Conservation (phyloP, 2,797 vertebrate genomes). For the Cetoscarus ocellatus region DNA sequence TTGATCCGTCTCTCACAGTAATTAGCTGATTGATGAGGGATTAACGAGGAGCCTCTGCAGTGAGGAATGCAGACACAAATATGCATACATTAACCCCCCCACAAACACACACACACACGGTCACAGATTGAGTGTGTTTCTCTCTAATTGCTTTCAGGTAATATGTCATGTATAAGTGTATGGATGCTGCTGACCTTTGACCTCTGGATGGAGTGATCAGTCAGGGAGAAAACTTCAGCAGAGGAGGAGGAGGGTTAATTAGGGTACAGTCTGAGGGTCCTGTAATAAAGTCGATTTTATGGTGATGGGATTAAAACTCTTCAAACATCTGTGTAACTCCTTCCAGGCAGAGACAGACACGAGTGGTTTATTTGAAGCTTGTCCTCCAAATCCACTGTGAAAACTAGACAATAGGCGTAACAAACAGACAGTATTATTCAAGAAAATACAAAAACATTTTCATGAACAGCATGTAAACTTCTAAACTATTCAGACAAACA, state of each 20-base stretch:
- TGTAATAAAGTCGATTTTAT: too few species aligned
- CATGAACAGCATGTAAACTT: too few species aligned
- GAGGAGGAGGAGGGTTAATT: background rate
- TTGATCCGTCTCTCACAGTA: slow-evolving; percentile 29
- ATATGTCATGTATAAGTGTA: slow-evolving; percentile 63
- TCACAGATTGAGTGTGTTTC: slow-evolving; percentile 33
- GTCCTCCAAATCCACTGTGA: too few species aligned
- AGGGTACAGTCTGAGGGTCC: background rate
- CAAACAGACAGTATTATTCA: too few species aligned
- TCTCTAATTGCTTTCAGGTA: slow-evolving; percentile 46
- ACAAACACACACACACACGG: background rate
- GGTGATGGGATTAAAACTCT: too few species aligned
- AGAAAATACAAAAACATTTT: too few species aligned
- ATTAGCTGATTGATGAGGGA: slow-evolving; percentile 46
- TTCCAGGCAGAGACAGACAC: too few species aligned
- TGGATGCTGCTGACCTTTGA: slow-evolving; percentile 55
- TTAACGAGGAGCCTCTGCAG: slow-evolving; percentile 11
- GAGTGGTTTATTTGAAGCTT: too few species aligned
- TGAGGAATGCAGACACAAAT: slow-evolving; percentile 30
- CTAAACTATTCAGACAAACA: too few species aligned
- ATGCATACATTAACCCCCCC: slow-evolving; percentile 8
- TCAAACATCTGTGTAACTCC: too few species aligned
- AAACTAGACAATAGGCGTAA: too few species aligned
- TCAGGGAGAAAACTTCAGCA: slow-evolving; percentile 54
- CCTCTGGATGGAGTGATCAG: slow-evolving; percentile 42